Conservation (phyloP, 2,113 vertebrate species). For the Tympanuchus pallidicinctus region DNA sequence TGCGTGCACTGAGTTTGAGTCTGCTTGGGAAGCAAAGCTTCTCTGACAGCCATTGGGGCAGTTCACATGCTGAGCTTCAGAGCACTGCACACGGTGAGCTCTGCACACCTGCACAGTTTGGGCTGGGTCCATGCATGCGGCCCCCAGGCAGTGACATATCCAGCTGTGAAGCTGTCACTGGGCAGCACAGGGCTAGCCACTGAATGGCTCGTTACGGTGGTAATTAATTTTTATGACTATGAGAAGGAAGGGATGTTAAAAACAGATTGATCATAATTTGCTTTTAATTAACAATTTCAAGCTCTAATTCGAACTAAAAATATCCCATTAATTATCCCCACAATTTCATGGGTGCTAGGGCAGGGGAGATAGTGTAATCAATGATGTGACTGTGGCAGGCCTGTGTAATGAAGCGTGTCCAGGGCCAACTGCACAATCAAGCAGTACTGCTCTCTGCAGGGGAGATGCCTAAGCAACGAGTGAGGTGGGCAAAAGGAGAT, state of each 20-base stretch:
- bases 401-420: neutral
- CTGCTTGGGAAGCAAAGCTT: neutral
- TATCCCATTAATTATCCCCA: neutral
- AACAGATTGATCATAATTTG: slow-evolving; percentile 33
- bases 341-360: neutral
- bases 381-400: neutral
- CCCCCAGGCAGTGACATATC: accelerated
- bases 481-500: neutral
- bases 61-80: neutral
- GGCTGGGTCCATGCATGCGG: accelerated
- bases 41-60: neutral
- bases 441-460: neutral
- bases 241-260: neutral
- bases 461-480: neutral
- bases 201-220: accelerated
- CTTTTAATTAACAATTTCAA: slow-evolving; percentile 47
- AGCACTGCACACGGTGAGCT: neutral
- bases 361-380: slow-evolving; percentile 4
- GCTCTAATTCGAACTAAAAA: slow-evolving; percentile 42
- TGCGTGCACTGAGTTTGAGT: neutral
- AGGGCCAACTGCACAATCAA: neutral
- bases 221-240: slow-evolving; percentile 31
- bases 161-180: neutral
- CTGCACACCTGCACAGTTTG: accelerated
- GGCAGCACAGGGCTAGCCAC: neutral